These are phyloP conservation scores for Bettongia penicillata DNA, from an alignment of 2,113 vertebrate species.

Conservation along the genomic window DNA sequence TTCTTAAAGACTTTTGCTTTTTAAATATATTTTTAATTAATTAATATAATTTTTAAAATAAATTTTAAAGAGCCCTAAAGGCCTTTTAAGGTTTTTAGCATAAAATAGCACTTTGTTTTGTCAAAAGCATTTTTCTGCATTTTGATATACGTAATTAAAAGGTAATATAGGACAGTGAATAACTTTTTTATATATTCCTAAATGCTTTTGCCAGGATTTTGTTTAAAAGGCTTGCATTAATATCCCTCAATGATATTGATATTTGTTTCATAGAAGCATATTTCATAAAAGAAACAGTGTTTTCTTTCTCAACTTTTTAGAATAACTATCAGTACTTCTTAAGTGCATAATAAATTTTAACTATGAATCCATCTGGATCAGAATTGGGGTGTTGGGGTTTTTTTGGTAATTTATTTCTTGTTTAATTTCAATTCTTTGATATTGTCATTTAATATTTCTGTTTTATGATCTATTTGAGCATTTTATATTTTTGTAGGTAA, in stretches of 20 bases:
- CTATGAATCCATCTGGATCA: background rate
- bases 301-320: background rate
- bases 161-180: background rate
- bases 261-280: background rate
- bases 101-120: background rate
- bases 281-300: background rate
- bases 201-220: background rate
- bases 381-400: background rate
- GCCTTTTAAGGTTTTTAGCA: background rate
- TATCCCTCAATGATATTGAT: background rate
- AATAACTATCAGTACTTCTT: background rate
- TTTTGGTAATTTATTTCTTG: background rate
- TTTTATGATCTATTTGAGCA: background rate
- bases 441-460: background rate
- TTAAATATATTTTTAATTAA: too few species aligned
- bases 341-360: background rate
- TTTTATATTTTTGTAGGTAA: background rate
- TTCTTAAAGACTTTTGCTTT: too few species aligned
- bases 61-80: too few species aligned
- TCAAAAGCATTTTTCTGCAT: background rate
- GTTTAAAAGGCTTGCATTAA: background rate
- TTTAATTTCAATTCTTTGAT: background rate
- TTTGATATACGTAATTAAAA: background rate
- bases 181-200: background rate
- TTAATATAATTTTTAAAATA: too few species aligned